phyloP scores from a whole-genome alignment of 2,797 vertebrate species.

The Ceryle rudis region DNA sequence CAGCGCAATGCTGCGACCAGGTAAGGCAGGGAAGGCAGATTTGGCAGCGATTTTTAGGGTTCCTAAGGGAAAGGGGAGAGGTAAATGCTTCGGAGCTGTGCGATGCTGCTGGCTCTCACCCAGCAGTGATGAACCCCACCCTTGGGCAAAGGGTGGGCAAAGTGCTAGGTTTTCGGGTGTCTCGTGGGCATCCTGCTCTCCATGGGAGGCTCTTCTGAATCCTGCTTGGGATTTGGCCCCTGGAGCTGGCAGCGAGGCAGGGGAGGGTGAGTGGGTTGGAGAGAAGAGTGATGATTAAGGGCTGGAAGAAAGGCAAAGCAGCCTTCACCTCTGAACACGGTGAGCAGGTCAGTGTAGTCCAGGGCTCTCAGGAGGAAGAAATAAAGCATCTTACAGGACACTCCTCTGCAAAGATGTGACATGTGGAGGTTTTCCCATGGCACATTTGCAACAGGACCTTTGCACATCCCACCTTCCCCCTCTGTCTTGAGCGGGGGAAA shows the following conservation, averaged over 20 bases:
- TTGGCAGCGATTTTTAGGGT: not conserved
- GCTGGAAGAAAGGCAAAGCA: not conserved
- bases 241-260: not conserved
- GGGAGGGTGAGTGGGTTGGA: not conserved
- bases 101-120: rapidly evolving
- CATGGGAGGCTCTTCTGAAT: not conserved
- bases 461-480: not conserved
- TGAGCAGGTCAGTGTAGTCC: not conserved
- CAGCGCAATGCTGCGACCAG: not conserved
- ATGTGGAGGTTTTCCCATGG: rapidly evolving
- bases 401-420: not conserved
- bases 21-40: slow-evolving; percentile 2
- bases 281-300: not conserved
- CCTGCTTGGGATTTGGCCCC: not conserved
- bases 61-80: not conserved
- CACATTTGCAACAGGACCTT: not conserved
- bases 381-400: not conserved
- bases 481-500: not conserved
- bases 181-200: not conserved
- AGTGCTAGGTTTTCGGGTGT: rapidly evolving
- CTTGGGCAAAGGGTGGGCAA: rapidly evolving
- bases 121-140: rapidly evolving
- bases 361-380: not conserved
- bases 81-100: rapidly evolving
- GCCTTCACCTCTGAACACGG: not conserved